Base-by-base conservation (phyloP, 2,113 vertebrate species). In the Gavia stellata region DNA sequence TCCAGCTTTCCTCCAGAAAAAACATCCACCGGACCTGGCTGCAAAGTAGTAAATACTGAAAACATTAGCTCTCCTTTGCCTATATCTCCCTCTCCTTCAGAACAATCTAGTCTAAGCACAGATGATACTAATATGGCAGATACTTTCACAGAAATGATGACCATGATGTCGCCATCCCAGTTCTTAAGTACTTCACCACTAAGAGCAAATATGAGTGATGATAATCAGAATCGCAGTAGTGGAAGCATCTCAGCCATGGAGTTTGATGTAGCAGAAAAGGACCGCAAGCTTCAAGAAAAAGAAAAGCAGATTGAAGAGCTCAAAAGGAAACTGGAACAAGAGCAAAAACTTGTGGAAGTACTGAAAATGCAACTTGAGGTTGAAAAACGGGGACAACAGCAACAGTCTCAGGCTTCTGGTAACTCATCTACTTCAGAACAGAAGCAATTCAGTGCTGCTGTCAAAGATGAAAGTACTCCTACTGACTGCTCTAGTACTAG, bases 281-380 rank as follows among this genome's bases (percentile, higher is more conserved):
- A 98, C 78, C 99, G 98, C 88, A 99, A 98, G 42, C 98, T 99
- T 33, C 99, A 99, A 19, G 99, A 99, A 97, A 99, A 99, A 88
- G 99, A 99, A 97, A 98, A 99, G 44, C 99, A 99, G 97, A 99
- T 99, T 10, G 98, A 99, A 74, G 99, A 99, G 97, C 97, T 99
- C 52, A 99, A 99, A 97, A 98, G 98, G 87, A 99, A 99, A 98
- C 98, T 99, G 96, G 99, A 99, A 97, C 99, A 99, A 81, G 99
- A 99, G 96, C 99, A 99, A 97, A 98, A 98, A 95, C 97, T 99
- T 33, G 99, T 99, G 95, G 99, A 99, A 94, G 99, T 98, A 73
- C 97, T 99, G 77, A 99, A 99, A 97, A 99, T 99, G 99, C 99
- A 99, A 92, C 98, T 99, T 31, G 98, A 99, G 96, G 99, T 99